These are phyloP conservation scores for Calidris pygmaea DNA, from an alignment of 2,113 vertebrate genomes.

Conservation along the genomic window DNA sequence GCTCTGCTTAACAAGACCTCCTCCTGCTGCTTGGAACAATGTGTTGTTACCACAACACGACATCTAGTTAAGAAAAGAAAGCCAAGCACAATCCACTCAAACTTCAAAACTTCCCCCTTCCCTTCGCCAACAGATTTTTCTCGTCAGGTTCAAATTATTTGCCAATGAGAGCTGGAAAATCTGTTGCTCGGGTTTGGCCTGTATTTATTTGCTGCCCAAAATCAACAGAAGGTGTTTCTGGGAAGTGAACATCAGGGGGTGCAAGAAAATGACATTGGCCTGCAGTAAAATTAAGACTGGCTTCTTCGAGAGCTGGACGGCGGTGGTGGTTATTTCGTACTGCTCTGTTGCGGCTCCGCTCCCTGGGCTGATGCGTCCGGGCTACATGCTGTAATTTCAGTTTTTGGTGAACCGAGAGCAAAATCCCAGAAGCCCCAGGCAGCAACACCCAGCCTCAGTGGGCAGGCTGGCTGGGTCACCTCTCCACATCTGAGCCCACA, in stretches of 20 bases:
- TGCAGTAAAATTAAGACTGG: background rate
- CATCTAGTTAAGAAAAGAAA: slow-evolving; percentile 40
- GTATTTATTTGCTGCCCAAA: background rate
- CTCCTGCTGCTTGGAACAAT: slow-evolving; percentile 52
- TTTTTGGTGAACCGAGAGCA: background rate
- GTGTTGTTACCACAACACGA: slow-evolving; percentile 34
- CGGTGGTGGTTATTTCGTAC: fast-evolving
- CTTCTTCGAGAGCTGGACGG: background rate
- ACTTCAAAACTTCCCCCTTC: slow-evolving; percentile 33
- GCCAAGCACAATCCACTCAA: slow-evolving; percentile 2
- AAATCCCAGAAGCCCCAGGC: background rate
- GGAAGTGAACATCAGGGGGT: background rate
- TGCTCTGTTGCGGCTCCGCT: background rate
- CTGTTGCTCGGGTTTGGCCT: background rate
- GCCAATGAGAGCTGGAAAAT: slow-evolving; percentile 11
- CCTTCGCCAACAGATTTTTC: slow-evolving; percentile 44
- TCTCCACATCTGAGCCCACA: fast-evolving
- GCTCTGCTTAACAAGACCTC: slow-evolving; percentile 28
- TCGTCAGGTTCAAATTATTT: slow-evolving; percentile 33
- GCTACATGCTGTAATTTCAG: background rate
- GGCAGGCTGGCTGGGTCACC: background rate
- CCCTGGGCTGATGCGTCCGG: background rate
- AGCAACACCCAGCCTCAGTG: background rate
- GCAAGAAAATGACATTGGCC: background rate
- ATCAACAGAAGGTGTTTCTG: slow-evolving; percentile 26